Evolutionary conservation across 2,797 vertebrate species (phyloP), one percentile per base, ranked within the genome.

Genomic region (Nasua narica): DNA sequence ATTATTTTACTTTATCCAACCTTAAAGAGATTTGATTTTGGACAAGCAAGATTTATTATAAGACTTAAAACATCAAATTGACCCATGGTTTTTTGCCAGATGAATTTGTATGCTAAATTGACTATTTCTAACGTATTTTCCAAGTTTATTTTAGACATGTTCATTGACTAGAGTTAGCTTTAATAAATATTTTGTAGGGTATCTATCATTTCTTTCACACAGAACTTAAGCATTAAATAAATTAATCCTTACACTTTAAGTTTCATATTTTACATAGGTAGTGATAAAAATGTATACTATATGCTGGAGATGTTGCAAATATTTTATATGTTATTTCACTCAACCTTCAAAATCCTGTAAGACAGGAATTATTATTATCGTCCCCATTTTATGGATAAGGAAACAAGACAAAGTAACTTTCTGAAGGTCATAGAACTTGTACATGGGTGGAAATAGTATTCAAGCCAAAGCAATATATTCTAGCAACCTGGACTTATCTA

Each of bases 151-250:
- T 86, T 86, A 97, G n/a, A 60, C 8, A 32, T 37, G 7, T 37
- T 91, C 50, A 83, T 46, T 87, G 40, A 58, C 8, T 92, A 67
- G 10, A 85, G 9, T 70, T 83, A 87, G 12, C 8, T 67, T 77
- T 95, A 69, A 69, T 43, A 83, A 3, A 25, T 87, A 72, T 27
- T 72, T 96, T 94, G 1, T 62, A 94, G 90, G 58, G 40, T 50
- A 52, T 1, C 13, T n/a, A 54, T 76, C 14, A 96, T 87, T 95
- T 95, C n/a, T 95, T 94, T 92, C 84, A 82, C 12, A 56, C 4
- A 82, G 6, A 74, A 91, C 10, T 72, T 74, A 87, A n/a, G 16
- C 91, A 40, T 94, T 62, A 90, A 96, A 54, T 65, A 83, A 92
- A 77, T 92, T 92, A 62, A 62, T 76, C 16, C 48, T 90, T 52